phyloP scores from a whole-genome alignment of 2,888 invertebrate genomes.

The Deilephila elpenor region DNA sequence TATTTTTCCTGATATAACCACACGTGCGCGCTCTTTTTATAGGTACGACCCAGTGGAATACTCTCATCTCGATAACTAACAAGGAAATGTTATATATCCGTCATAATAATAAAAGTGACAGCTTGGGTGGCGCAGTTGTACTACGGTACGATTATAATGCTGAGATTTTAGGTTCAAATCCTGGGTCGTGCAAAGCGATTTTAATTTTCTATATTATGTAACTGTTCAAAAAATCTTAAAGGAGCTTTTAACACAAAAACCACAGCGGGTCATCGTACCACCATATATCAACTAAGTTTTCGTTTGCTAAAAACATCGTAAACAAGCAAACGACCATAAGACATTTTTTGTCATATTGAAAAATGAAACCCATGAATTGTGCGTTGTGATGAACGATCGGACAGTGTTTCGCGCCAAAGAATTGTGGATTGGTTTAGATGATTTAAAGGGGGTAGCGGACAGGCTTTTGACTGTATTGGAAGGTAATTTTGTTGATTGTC shows the following conservation, averaged over 20 bases:
- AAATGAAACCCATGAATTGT: slow-evolving; percentile 22
- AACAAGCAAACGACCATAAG: not conserved
- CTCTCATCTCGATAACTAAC: too few relatives aligned
- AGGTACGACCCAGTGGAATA: too few relatives aligned
- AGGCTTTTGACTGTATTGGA: not conserved
- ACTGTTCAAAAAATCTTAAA: not conserved
- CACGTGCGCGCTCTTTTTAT: too few relatives aligned
- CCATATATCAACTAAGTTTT: slow-evolving; percentile 5
- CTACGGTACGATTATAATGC: too few relatives aligned
- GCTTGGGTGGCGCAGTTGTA: too few relatives aligned
- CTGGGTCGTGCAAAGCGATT: too few relatives aligned
- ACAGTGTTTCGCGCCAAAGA: not conserved
- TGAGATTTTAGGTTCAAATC: too few relatives aligned
- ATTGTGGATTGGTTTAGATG: slow-evolving; percentile 5
- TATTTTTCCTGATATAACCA: too few relatives aligned
- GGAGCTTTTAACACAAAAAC: not conserved
- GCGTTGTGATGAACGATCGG: slow-evolving; percentile 5
- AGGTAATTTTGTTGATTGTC: too few relatives aligned
- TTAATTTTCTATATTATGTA: too few relatives aligned
- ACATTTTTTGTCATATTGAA: slow-evolving; percentile 19
- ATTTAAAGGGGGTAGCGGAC: not conserved
- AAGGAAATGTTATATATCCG: too few relatives aligned
- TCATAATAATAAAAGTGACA: too few relatives aligned
- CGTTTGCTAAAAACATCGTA: not conserved
- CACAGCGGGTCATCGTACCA: not conserved